Evolutionary conservation across 1,140 invertebrate species (phyloP), one percentile per base, ranked within the genome.

Genomic region (Aethina tumida): DNA sequence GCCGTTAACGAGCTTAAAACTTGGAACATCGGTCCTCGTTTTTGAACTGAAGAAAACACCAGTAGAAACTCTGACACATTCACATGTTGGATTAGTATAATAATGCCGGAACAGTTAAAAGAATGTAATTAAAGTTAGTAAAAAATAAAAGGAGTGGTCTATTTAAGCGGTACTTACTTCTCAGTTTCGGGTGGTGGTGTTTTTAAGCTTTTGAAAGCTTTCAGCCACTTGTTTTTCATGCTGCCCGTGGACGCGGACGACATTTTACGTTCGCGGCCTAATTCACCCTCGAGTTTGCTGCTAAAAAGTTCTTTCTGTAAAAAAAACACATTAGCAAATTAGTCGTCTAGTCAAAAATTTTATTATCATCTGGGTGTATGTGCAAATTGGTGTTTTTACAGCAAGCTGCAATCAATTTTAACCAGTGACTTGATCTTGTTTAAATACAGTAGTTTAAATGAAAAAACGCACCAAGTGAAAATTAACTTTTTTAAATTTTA

Each of bases 151-250:
- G n/a, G n/a, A n/a, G n/a, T n/a, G n/a, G n/a, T n/a, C n/a, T n/a
- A n/a, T n/a, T n/a, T n/a, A 25, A 36, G 29, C 18, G 22, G 29
- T 39, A 66, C 73, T 73, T 54, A 76, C 74, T 74, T 74, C 50
- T 74, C 70, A 8, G 58, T 42, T 34, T 74, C 64, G 43, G 65
- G 75, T 64, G 62, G 81, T 68, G 66, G 79, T 42, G 67, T 83
- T 75, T 95, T 96, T 41, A 97, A 71, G 60, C 84, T 94, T 66
- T 90, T 87, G 69, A 97, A 92, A 45, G 93, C 93, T 67, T 96
- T 96, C 53, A 96, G 69, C 93, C 93, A 97, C 74, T 96, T 95
- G 58, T 84, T 90, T 69, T 95, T 95, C 76, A 95, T 95, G 54
- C 84, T 86, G 55, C 80, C 85, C 35, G 82, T 81, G 36, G 81